Evolutionary conservation across 2,888 invertebrate species (phyloP).

Genomic region (Dermolepida albohirtum): DNA sequence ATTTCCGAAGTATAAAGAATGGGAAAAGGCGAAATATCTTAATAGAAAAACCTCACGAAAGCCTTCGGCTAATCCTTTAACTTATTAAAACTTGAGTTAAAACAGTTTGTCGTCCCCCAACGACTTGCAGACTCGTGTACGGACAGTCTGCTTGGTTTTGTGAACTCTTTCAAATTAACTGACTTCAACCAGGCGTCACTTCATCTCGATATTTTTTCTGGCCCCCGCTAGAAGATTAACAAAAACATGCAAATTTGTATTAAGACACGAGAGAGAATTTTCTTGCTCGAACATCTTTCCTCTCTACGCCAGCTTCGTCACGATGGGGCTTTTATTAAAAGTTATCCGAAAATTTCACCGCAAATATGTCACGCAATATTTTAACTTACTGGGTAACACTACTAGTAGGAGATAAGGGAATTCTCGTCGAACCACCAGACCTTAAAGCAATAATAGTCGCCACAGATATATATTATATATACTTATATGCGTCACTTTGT

Average conservation of each 20-base stretch:
- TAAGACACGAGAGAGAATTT: slow-evolving; percentile 60
- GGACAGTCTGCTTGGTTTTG: slow-evolving; percentile 58
- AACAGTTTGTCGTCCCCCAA: slow-evolving; percentile 62
- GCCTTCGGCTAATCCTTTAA: slow-evolving; percentile 64
- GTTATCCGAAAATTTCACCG: slow-evolving; percentile 40
- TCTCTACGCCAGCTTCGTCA: neutral
- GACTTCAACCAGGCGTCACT: slow-evolving; percentile 60
- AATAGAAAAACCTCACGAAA: slow-evolving; percentile 60
- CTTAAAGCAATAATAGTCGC: slow-evolving; percentile 41
- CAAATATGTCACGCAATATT: slow-evolving; percentile 31
- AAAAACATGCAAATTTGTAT: slow-evolving; percentile 66
- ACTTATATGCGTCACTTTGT: slow-evolving; percentile 11
- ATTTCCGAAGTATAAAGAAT: slow-evolving; percentile 26
- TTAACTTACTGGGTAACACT: neutral
- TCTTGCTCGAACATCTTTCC: neutral
- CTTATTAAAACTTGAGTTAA: slow-evolving; percentile 65
- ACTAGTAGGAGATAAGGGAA: slow-evolving; percentile 9
- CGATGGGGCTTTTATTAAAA: slow-evolving; percentile 49
- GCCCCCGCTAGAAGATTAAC: slow-evolving; percentile 60
- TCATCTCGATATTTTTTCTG: slow-evolving; percentile 58
- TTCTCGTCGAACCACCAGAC: slow-evolving; percentile 31
- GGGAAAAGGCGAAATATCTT: slow-evolving; percentile 57
- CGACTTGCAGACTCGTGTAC: slow-evolving; percentile 56
- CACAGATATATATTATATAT: slow-evolving; percentile 20
- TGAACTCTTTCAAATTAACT: slow-evolving; percentile 63